Percentiles rank a stretch among this genome's conserved stretches.
phyloP scores from a whole-genome alignment of 2,797 vertebrate species.

The Anguilla obscura region DNA sequence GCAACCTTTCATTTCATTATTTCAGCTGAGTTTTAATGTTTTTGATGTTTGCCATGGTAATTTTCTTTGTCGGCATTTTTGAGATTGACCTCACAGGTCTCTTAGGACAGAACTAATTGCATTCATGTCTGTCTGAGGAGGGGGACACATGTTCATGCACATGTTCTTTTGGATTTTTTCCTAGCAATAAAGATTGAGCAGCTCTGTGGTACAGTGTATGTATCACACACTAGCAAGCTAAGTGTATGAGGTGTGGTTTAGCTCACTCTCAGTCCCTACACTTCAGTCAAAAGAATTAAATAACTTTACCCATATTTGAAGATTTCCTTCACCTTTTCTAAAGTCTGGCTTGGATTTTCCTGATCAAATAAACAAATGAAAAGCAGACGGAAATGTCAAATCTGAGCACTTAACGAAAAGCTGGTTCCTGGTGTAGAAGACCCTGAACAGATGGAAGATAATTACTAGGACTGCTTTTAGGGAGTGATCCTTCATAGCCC shows the following conservation, averaged over 20 bases:
- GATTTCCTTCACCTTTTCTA: neutral
- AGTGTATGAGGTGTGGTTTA: neutral
- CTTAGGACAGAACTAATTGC: neutral
- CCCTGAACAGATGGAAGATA: neutral
- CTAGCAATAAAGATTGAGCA: neutral
- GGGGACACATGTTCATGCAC: neutral
- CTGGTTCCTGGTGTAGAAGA: neutral
- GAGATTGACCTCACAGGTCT: neutral
- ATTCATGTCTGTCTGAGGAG: neutral
- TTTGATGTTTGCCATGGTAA: neutral
- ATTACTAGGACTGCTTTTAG: neutral
- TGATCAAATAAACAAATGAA: neutral
- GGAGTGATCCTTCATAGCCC: neutral
- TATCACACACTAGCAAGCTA: neutral
- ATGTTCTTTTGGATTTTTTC: neutral
- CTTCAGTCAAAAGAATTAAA: neutral
- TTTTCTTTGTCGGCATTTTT: slow-evolving; percentile 22
- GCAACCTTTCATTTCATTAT: too few relatives aligned
- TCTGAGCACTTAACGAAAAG: neutral
- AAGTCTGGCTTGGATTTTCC: neutral
- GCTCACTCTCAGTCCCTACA: neutral
- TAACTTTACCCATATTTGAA: neutral
- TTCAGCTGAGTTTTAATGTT: too few relatives aligned
- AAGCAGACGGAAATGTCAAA: neutral
- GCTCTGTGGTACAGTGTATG: neutral